A percentile compares a stretch with the other conserved stretches of the same genome.
These are phyloP conservation scores for Ptyas mucosa DNA, from an alignment of 2,113 vertebrate species.

Conservation along the genomic window DNA sequence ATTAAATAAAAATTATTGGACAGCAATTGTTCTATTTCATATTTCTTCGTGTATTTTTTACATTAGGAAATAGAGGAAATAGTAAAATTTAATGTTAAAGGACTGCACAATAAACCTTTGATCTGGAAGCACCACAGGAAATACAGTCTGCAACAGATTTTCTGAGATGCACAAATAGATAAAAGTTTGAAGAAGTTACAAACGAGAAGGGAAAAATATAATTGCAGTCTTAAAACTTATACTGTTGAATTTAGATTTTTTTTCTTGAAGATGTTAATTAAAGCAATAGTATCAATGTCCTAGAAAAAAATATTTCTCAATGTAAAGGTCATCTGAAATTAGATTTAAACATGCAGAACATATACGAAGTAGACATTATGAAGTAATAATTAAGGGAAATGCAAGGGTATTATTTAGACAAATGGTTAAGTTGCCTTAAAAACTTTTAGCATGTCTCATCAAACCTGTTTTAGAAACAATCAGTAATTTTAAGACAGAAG, in stretches of 20 bases:
- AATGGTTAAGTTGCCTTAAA: constrained; percentile 64
- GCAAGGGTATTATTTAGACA: constrained; percentile 63
- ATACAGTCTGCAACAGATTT: constrained; percentile 7
- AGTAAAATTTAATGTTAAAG: background rate
- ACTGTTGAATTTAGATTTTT: constrained; percentile 4
- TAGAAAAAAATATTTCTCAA: constrained; percentile 55
- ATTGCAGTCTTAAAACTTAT: background rate
- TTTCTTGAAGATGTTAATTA: background rate
- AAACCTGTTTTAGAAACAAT: constrained; percentile 56
- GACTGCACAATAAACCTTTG: background rate
- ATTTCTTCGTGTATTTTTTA: background rate
- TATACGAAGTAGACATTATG: constrained; percentile 64
- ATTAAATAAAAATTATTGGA: background rate
- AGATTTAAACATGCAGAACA: constrained; percentile 56
- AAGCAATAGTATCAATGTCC: constrained; percentile 52
- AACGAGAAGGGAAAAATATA: background rate
- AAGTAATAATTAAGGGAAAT: constrained; percentile 44
- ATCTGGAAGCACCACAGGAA: background rate
- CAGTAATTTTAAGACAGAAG: constrained; percentile 57
- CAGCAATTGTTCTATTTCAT: background rate
- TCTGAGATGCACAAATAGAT: background rate
- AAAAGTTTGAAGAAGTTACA: background rate
- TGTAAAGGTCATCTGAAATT: constrained; percentile 61
- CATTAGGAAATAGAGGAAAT: background rate
- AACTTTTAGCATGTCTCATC: constrained; percentile 51